Percentiles rank a stretch among this genome's conserved stretches.
phyloP scores from a whole-genome alignment of 2,888 invertebrate genomes.

The Sepiola atlantica region DNA sequence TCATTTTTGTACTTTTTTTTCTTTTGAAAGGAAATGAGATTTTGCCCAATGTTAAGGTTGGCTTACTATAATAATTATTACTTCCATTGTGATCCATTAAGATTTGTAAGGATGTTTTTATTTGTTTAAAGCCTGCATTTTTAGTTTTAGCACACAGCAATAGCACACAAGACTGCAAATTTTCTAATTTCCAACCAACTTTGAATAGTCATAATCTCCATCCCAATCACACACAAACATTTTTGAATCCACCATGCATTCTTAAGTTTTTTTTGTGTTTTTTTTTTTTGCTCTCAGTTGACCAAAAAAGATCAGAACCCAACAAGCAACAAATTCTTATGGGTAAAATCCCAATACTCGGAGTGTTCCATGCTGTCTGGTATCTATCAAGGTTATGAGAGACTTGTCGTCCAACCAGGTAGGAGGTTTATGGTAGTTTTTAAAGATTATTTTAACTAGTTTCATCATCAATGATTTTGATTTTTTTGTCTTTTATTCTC shows the following conservation, averaged over 20 bases:
- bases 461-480: neutral
- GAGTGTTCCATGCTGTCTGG: constrained; percentile 94
- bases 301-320: constrained; percentile 72
- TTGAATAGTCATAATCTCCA: no score
- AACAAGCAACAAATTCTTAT: constrained; percentile 69
- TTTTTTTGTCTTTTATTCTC: neutral
- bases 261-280: neutral
- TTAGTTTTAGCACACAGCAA: no score
- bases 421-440: neutral
- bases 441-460: neutral
- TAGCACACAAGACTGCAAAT: no score
- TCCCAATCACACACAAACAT: neutral
- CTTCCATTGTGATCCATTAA: no score
- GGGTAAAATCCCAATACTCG: constrained; percentile 78
- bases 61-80: no score
- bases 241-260: neutral
- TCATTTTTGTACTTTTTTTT: no score
- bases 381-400: constrained; percentile 85
- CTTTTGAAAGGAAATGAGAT: no score
- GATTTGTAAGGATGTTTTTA: no score
- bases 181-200: no score
- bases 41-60: no score
- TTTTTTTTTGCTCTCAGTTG: constrained; percentile 59
- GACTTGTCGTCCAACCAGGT: constrained; percentile 61
- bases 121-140: no score